Evolutionary conservation across 2,113 vertebrate species (phyloP).

Genomic region (Hystrix cristata): DNA sequence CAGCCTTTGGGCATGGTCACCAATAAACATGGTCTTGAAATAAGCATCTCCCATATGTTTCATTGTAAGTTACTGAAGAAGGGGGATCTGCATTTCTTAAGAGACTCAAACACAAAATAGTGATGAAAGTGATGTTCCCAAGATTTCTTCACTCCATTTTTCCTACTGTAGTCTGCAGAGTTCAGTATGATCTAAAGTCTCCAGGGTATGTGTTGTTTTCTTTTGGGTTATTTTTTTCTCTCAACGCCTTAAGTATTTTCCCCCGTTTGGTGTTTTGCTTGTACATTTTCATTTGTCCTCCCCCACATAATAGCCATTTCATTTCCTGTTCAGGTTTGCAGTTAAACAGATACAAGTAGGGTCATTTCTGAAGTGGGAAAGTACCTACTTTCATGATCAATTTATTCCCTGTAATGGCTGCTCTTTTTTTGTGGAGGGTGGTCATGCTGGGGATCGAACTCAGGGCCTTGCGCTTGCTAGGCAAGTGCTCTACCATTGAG

Average conservation of each 20-base stretch:
- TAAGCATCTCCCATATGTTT: neutral
- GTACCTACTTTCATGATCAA: neutral
- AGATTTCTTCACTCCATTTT: neutral
- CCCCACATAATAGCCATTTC: neutral
- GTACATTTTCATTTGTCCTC: neutral
- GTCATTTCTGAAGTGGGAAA: constrained; percentile 53
- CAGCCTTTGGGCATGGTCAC: neutral
- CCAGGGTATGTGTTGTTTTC: neutral
- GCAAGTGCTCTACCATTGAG: no score
- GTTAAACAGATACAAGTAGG: neutral
- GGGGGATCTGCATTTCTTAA: neutral
- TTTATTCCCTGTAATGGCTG: neutral
- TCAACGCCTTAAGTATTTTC: neutral
- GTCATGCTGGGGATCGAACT: no score
- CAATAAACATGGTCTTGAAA: neutral
- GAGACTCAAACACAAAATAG: neutral
- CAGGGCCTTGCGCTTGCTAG: no score
- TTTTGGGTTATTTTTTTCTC: neutral
- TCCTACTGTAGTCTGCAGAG: neutral
- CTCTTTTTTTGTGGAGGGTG: neutral
- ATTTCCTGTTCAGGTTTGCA: constrained; percentile 42
- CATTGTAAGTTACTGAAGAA: neutral
- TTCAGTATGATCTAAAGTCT: neutral
- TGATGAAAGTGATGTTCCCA: neutral
- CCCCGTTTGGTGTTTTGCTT: neutral